phyloP scores from a whole-genome alignment of 37 sponge, comb jelly and placozoan genomes.

The Axinella damicornis region DNA sequence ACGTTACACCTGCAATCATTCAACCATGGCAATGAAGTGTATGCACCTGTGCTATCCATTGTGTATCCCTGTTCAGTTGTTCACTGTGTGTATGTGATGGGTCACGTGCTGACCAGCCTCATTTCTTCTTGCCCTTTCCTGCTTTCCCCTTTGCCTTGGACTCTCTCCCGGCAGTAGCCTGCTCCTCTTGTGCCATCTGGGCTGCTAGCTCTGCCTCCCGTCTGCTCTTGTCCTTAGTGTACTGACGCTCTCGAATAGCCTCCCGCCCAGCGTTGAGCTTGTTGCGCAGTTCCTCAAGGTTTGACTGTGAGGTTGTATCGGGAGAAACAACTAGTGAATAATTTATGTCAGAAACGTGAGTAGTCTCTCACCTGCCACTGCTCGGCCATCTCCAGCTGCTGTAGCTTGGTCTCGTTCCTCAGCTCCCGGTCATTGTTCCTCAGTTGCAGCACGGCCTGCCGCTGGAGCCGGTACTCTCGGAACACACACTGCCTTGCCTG shows the following conservation, averaged over 20 bases:
- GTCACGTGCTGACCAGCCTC: background rate
- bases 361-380: constrained; percentile 75
- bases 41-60: no score
- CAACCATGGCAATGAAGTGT: no score
- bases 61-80: no score
- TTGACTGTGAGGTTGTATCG: constrained; percentile 16
- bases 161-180: constrained; percentile 29
- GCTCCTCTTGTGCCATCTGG: constrained; percentile 6
- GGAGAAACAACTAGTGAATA: no score
- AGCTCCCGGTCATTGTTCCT: constrained; percentile 59
- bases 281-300: constrained; percentile 39
- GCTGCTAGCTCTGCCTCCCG: constrained; percentile 29
- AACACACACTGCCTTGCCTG: constrained; percentile 32
- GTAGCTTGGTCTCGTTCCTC: constrained; percentile 49
- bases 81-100: no score
- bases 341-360: no score
- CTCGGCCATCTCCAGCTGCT: constrained; percentile 62
- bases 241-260: constrained; percentile 25
- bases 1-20: no score
- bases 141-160: constrained; percentile 39
- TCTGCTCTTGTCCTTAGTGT: constrained; percentile 28
- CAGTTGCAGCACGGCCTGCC: constrained; percentile 35
- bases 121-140: constrained; percentile 40
- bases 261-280: constrained; percentile 51
- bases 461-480: constrained; percentile 28